Percentiles rank a stretch among this genome's conserved stretches.
phyloP scores from a whole-genome alignment of 2,888 invertebrate genomes.

The Halocaridina rubra region DNA sequence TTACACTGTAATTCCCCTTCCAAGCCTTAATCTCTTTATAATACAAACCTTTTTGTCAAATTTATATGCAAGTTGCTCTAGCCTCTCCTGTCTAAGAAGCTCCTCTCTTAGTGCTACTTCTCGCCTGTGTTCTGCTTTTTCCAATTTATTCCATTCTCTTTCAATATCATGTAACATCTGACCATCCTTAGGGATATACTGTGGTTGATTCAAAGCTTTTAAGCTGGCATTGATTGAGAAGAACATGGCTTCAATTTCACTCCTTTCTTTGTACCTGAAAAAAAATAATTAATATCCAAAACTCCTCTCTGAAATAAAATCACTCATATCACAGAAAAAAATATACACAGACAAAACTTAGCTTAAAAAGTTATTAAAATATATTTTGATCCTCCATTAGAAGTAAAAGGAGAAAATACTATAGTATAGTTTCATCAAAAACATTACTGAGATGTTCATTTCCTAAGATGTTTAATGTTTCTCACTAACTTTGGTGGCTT shows the following conservation, averaged over 20 bases:
- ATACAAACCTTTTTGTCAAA: slow-evolving; percentile 89
- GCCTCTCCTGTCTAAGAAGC: slow-evolving; percentile 87
- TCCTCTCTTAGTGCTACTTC: slow-evolving; percentile 94
- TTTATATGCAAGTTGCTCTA: slow-evolving; percentile 94
- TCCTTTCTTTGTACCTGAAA: slow-evolving; percentile 90
- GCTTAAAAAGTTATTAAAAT: neutral
- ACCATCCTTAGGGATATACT: slow-evolving; percentile 73
- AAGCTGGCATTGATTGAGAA: slow-evolving; percentile 92
- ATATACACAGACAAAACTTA: neutral
- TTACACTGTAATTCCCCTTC: too few relatives aligned
- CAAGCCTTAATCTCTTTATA: too few relatives aligned
- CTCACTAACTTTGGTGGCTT: slow-evolving; percentile 94
- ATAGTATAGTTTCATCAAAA: too few relatives aligned
- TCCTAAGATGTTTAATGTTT: too few relatives aligned
- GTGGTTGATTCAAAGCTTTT: slow-evolving; percentile 91
- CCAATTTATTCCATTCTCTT: slow-evolving; percentile 91
- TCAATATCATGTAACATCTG: slow-evolving; percentile 95
- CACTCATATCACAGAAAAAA: too few relatives aligned
- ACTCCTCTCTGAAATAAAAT: too few relatives aligned
- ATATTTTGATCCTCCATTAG: neutral
- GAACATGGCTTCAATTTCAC: slow-evolving; percentile 95
- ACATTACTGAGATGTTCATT: too few relatives aligned
- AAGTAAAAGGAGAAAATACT: too few relatives aligned
- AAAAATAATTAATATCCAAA: neutral
- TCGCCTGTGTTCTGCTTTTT: slow-evolving; percentile 92